Conservation (phyloP, 2,113 vertebrate species). For the Nyctereutes procyonoides region DNA sequence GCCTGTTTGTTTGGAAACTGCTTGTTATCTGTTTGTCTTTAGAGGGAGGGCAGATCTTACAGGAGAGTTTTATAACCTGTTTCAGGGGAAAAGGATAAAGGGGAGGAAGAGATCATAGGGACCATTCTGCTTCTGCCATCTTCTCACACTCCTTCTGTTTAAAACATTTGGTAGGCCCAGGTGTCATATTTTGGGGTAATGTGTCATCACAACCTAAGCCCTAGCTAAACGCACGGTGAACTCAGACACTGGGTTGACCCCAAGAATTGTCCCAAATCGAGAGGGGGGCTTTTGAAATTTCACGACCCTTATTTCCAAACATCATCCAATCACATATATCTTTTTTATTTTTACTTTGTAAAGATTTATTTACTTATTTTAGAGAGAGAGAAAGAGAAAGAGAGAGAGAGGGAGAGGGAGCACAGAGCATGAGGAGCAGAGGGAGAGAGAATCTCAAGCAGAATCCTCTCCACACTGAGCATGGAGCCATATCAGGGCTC, state of each 20-base stretch:
- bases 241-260: background rate
- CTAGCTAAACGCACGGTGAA: background rate
- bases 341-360: background rate
- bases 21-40: background rate
- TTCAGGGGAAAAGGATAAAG: background rate
- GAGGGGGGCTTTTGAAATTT: background rate
- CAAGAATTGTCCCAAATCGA: background rate
- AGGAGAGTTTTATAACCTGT: background rate
- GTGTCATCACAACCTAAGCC: background rate
- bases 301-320: fast-evolving
- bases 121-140: background rate
- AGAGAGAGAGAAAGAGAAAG: background rate
- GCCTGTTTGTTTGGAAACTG: background rate
- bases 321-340: background rate
- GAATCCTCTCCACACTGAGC: background rate
- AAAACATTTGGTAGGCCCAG: background rate
- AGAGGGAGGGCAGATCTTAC: background rate
- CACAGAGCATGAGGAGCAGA: background rate
- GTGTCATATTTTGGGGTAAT: background rate
- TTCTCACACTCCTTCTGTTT: background rate
- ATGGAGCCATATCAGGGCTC: background rate
- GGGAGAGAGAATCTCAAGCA: background rate
- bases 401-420: background rate
- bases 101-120: background rate
- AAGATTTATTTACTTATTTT: background rate